These are phyloP conservation scores for Apis florea DNA, from an alignment of 1,140 invertebrate species.

Conservation along the genomic window DNA sequence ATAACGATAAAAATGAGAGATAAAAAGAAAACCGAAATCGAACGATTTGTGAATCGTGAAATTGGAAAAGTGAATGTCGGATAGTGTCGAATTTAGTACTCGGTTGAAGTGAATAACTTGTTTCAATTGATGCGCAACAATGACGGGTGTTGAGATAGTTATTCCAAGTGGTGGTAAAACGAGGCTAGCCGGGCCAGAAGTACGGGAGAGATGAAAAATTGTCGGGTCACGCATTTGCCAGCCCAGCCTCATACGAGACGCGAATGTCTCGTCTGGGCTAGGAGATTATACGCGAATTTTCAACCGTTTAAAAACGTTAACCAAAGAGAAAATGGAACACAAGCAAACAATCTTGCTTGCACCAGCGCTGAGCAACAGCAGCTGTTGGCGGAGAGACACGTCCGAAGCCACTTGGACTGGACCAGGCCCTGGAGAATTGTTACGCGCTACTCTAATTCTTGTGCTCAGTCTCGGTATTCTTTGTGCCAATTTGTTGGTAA, in stretches of 20 bases:
- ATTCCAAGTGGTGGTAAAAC: background rate
- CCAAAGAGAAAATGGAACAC: slow-evolving; percentile 70
- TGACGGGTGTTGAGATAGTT: slow-evolving; percentile 24
- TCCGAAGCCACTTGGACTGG: slow-evolving; percentile 82
- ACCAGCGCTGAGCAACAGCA: slow-evolving; percentile 89
- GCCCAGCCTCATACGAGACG: slow-evolving; percentile 43
- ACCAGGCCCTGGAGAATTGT: slow-evolving; percentile 85
- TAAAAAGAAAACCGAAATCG: background rate
- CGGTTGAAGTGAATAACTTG: background rate
- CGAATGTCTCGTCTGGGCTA: slow-evolving; percentile 48
- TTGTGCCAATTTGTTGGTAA: slow-evolving; percentile 88
- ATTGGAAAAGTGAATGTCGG: slow-evolving; percentile 16
- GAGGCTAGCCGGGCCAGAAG: background rate
- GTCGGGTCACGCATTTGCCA: slow-evolving; percentile 5
- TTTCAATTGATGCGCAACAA: slow-evolving; percentile 9
- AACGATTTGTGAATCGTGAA: slow-evolving; percentile 22
- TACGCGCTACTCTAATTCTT: slow-evolving; percentile 88
- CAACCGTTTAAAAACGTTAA: background rate
- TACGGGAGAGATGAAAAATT: slow-evolving; percentile 24
- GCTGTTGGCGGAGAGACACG: slow-evolving; percentile 86
- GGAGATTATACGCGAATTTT: slow-evolving; percentile 32
- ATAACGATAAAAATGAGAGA: background rate
- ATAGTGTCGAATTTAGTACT: background rate
- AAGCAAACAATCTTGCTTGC: slow-evolving; percentile 84
- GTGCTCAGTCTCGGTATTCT: slow-evolving; percentile 88